Base-by-base conservation (phyloP, 2,797 vertebrate species). In the Peromyscus aztecus region DNA sequence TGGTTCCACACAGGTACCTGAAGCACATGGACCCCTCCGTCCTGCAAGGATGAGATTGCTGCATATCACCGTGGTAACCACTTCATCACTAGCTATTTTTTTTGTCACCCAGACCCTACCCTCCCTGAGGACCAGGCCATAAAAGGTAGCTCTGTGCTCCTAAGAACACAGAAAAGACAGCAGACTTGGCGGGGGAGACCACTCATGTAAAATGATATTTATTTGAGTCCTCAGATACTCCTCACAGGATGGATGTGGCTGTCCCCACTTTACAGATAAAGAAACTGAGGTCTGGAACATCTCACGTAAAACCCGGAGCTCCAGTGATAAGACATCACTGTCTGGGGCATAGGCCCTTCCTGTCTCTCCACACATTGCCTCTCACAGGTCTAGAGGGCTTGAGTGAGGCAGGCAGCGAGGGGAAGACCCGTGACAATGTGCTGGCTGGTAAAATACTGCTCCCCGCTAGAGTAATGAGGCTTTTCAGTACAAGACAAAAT, bases 1-100 rank as follows among this genome's bases (percentile, higher is more conserved):
- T 99, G 99, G 97, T 99, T 99, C 98, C 97, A 98, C 92, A 99
- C 99, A 0, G 99, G 99, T 95, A 99, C 99, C 91, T 97, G 96
- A 0, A 99, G 98, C 0, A 98, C 91, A 46, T 99, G 99, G 83
- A 99, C 98, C 3, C 96, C 98, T 98, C 99, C 99, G 76, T 98
- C 98, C 99, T 99, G 97, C 93, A 98, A 98, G 43, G 97, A 14
- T 31, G 1, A 95, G 75, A 57, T 29, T 0, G 6, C 5, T 8
- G 0, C 65, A 61, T 0, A 1, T 94, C 71, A 97, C 83, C 63
- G 37, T 82, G 87, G 89, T 55, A 93, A 83, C 80, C 37, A 77
- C 29, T 49, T 86, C 24, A 37, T 40, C 6, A 46, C 63, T 14
- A 34, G 52, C 46, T n/a, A 61, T 80, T 82, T 87, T n/a, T 34